phyloP scores from a whole-genome alignment of 2,113 vertebrate species.

The Zingel zingel region DNA sequence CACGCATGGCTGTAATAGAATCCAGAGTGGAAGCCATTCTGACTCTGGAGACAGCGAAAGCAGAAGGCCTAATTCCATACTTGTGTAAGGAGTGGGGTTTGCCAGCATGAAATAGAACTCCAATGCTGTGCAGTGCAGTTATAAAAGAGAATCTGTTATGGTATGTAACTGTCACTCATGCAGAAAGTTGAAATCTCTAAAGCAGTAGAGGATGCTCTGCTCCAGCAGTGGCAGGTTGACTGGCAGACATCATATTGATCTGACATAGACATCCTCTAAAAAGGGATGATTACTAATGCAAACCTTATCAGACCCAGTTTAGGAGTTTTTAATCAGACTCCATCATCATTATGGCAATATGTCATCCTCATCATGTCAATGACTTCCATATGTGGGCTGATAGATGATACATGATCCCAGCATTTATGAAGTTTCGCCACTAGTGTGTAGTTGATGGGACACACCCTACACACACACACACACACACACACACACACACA shows the following conservation, averaged over 20 bases:
- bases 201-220: slow-evolving; percentile 31
- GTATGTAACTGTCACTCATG: slow-evolving; percentile 72
- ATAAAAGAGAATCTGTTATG: slow-evolving; percentile 68
- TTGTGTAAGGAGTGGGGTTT: slow-evolving; percentile 60
- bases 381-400: slow-evolving; percentile 66
- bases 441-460: slow-evolving; percentile 11
- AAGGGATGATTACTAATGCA: slow-evolving; percentile 36
- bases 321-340: slow-evolving; percentile 60
- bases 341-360: slow-evolving; percentile 55
- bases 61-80: slow-evolving; percentile 56
- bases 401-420: slow-evolving; percentile 37
- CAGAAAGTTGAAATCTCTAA: slow-evolving; percentile 70
- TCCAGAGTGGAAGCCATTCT: slow-evolving; percentile 67
- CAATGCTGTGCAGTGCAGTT: slow-evolving; percentile 52
- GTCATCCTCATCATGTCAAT: slow-evolving; percentile 56
- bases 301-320: slow-evolving; percentile 59
- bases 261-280: slow-evolving; percentile 52
- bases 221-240: slow-evolving; percentile 48
- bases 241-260: slow-evolving; percentile 62
- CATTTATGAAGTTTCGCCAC: slow-evolving; percentile 35
- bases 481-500: too few relatives aligned
- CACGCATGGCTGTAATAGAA: slow-evolving; percentile 61
- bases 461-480: not conserved
- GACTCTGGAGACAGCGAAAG: slow-evolving; percentile 55
- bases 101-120: slow-evolving; percentile 76